Evolutionary conservation across 2,888 invertebrate species (phyloP).

Genomic region (Andrena bicolor): DNA sequence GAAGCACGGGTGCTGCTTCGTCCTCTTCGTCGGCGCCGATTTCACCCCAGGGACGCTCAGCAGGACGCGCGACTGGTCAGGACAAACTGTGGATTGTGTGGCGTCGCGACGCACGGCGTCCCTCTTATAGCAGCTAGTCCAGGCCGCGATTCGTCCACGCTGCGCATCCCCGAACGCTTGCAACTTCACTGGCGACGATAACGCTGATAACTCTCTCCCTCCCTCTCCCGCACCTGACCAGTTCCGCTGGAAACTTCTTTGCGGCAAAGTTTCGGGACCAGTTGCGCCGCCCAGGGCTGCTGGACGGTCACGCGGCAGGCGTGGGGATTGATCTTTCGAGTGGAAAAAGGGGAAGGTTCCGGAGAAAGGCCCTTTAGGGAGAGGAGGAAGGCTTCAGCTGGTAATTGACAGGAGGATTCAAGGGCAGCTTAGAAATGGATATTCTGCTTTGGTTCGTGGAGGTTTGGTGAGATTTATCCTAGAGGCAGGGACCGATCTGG

Average conservation of each 20-base stretch:
- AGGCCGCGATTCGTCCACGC: conserved; percentile 67
- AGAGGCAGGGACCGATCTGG: too few relatives aligned
- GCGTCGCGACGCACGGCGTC: conserved; percentile 77
- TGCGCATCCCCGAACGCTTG: conserved; percentile 72
- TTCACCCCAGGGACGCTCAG: neutral
- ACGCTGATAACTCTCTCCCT: conserved; percentile 48
- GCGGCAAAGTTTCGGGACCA: neutral
- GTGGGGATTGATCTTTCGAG: neutral
- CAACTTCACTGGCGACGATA: conserved; percentile 47
- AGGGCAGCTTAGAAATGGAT: too few relatives aligned
- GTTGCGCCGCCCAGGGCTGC: too few relatives aligned
- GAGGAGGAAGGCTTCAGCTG: too few relatives aligned
- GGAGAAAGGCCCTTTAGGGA: too few relatives aligned
- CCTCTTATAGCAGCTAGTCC: conserved; percentile 76
- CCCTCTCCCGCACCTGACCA: neutral
- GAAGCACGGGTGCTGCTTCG: neutral
- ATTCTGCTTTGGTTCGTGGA: too few relatives aligned
- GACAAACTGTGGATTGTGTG: conserved; percentile 72
- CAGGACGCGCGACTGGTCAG: conserved; percentile 47
- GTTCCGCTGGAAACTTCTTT: neutral
- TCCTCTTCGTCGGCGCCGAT: neutral
- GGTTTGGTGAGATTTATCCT: too few relatives aligned
- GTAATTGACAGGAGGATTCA: too few relatives aligned
- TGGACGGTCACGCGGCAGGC: too few relatives aligned
- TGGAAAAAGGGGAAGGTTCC: neutral